phyloP scores from a whole-genome alignment of 2,113 vertebrate genomes.

The Pterophyllum scalare region DNA sequence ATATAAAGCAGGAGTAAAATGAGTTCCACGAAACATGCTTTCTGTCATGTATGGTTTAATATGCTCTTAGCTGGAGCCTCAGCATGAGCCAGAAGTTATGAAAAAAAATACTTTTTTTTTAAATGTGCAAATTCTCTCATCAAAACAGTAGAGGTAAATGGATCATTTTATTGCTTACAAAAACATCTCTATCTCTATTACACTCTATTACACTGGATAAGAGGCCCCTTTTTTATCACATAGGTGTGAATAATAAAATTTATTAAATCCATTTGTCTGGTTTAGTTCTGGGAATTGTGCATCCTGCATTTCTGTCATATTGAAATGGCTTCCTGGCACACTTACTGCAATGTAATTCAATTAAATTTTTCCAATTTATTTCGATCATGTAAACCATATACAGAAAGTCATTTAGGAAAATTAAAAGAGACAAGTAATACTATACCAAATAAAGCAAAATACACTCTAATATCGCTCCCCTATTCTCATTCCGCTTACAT shows the following conservation, averaged over 20 bases:
- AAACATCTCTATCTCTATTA: neutral
- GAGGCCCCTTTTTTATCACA: neutral
- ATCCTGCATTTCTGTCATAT: constrained; percentile 3
- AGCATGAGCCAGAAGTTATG: neutral
- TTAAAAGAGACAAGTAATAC: too few species aligned
- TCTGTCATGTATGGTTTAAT: neutral
- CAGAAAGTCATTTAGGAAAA: too few species aligned
- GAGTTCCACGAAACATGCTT: neutral
- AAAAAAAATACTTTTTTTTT: neutral
- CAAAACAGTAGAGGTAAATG: too few species aligned
- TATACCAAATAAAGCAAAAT: too few species aligned
- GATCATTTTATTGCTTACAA: neutral
- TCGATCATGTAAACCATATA: too few species aligned
- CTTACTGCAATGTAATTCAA: too few species aligned
- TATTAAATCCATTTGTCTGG: neutral
- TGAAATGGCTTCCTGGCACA: neutral
- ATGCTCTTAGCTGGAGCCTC: neutral
- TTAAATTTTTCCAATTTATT: too few species aligned
- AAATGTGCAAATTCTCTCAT: neutral
- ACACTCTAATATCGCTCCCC: too few species aligned
- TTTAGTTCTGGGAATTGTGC: neutral
- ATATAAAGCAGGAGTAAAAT: neutral
- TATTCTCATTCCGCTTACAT: too few species aligned
- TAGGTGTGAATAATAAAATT: neutral
- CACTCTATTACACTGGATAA: neutral